These are phyloP conservation scores for Lytechinus variegatus DNA, from an alignment of 35 echinoderm and acorn worm species.

Conservation along the genomic window DNA sequence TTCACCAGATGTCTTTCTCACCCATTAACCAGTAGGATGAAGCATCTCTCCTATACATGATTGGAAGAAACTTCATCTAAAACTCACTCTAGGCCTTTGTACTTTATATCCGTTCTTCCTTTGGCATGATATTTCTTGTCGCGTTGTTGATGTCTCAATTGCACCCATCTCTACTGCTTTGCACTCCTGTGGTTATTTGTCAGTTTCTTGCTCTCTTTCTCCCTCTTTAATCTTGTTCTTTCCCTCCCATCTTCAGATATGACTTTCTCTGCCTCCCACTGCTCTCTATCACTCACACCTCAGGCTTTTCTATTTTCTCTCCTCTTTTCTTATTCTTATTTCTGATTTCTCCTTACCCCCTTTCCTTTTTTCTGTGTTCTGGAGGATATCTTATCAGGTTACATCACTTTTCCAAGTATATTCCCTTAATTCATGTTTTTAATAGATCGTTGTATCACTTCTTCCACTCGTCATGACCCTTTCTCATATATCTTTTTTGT, in stretches of 20 bases:
- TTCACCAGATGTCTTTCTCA: constrained; percentile 28
- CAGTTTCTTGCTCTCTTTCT: neutral
- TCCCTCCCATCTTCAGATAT: neutral
- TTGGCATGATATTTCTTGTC: neutral
- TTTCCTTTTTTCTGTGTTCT: neutral
- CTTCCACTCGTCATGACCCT: neutral
- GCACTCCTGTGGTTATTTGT: neutral
- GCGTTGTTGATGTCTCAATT: neutral
- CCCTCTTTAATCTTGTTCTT: neutral
- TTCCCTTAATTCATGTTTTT: neutral
- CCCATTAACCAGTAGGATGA: neutral
- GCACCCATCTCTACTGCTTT: neutral
- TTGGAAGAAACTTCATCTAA: constrained; percentile 6
- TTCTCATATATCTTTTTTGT: neutral
- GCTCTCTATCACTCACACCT: neutral
- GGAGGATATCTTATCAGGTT: neutral
- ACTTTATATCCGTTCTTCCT: neutral
- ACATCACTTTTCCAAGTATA: neutral
- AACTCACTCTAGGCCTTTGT: neutral
- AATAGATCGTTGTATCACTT: neutral
- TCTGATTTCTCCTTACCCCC: neutral
- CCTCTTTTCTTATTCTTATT: neutral
- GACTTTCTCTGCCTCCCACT: neutral
- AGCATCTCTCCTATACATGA: neutral
- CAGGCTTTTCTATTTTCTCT: neutral